These are phyloP conservation scores for Lethenteron camtschaticum DNA, from an alignment of 2,113 vertebrate genomes.

Conservation along the genomic window DNA sequence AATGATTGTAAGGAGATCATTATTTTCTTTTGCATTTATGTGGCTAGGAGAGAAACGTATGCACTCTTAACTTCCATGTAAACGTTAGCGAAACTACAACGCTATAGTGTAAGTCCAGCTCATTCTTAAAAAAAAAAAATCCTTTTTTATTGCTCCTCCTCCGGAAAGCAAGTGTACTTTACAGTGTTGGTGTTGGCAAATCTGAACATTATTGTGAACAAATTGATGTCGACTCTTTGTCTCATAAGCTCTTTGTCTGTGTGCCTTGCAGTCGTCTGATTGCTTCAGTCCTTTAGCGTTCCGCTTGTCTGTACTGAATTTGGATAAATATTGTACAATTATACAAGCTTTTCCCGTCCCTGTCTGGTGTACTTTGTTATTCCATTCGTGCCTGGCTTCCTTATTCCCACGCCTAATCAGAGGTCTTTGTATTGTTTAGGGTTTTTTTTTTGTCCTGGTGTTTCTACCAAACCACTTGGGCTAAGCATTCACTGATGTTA, in stretches of 20 bases:
- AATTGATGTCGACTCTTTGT: background rate
- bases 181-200: conserved; percentile 1
- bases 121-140: conserved; percentile 2
- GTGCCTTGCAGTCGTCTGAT: background rate
- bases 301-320: conserved; percentile 3
- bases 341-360: background rate
- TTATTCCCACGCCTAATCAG: too few relatives aligned
- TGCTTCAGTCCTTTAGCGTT: conserved; percentile 2
- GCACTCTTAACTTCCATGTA: too few relatives aligned
- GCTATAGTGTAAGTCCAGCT: background rate
- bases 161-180: background rate
- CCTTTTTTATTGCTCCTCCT: background rate
- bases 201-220: background rate
- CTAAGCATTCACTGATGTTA: too few relatives aligned
- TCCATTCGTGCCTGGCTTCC: too few relatives aligned
- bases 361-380: too few relatives aligned
- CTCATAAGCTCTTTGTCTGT: background rate
- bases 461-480: too few relatives aligned
- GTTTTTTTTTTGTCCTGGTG: too few relatives aligned
- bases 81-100: background rate
- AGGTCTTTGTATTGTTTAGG: too few relatives aligned
- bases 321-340: background rate
- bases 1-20: too few relatives aligned
- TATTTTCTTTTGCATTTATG: too few relatives aligned
- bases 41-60: too few relatives aligned